Percentiles rank a stretch among this genome's conserved stretches.
Conservation (phyloP, 2,888 invertebrate species). For the Standfussiana lucernea region DNA sequence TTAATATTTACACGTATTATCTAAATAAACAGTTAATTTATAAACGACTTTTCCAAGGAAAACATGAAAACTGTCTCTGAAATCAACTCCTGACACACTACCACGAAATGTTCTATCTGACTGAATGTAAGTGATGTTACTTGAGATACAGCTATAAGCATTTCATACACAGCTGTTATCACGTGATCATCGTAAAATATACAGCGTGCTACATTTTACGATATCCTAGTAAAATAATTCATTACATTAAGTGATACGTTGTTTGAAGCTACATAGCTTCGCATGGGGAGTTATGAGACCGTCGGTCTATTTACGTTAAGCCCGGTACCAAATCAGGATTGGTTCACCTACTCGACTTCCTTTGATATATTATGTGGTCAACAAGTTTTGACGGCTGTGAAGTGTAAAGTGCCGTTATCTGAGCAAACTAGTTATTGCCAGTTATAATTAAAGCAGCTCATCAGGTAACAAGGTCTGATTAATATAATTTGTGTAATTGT, state of each 20-base stretch:
- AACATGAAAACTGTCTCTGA: slow-evolving; percentile 55
- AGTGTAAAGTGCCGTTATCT: slow-evolving; percentile 44
- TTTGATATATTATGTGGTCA: slow-evolving; percentile 50
- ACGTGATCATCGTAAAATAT: slow-evolving; percentile 83
- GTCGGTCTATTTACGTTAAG: slow-evolving; percentile 51
- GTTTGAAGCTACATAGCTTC: slow-evolving; percentile 41
- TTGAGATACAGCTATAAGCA: slow-evolving; percentile 77
- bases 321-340: slow-evolving; percentile 53
- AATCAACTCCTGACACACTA: slow-evolving; percentile 67
- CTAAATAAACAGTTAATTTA: slow-evolving; percentile 21
- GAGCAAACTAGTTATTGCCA: slow-evolving; percentile 41
- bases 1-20: slow-evolving; percentile 17
- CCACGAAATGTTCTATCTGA: slow-evolving; percentile 77
- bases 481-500: slow-evolving; percentile 14
- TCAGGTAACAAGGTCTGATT: slow-evolving; percentile 22
- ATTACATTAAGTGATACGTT: slow-evolving; percentile 61
- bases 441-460: slow-evolving; percentile 54
- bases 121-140: slow-evolving; percentile 80
- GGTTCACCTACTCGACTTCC: slow-evolving; percentile 45
- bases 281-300: slow-evolving; percentile 42
- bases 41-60: slow-evolving; percentile 41
- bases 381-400: slow-evolving; percentile 44
- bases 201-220: slow-evolving; percentile 81
- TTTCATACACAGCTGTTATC: slow-evolving; percentile 82
- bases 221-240: slow-evolving; percentile 62